A percentile compares a stretch with the other conserved stretches of the same genome.
Evolutionary conservation across 2,113 vertebrate genomes (phyloP).

Genomic region (Caracal caracal): DNA sequence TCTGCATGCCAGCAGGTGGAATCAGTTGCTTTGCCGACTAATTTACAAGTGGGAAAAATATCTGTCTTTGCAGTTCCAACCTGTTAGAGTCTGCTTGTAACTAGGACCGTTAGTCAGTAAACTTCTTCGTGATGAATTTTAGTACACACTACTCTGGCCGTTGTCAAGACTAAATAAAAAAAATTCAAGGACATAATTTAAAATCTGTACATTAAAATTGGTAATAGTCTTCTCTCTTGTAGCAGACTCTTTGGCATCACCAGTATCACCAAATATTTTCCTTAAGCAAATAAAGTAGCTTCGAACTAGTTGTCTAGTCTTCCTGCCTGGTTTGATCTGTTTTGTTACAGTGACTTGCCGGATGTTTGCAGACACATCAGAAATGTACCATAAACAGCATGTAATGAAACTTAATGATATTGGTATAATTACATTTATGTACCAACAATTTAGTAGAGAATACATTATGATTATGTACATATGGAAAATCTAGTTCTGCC

Average conservation of each 20-base stretch:
- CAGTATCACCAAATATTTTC: conserved; percentile 48
- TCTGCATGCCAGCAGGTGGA: conserved; percentile 72
- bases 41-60: conserved; percentile 73
- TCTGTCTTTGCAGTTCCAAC: conserved; percentile 77
- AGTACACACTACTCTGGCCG: neutral
- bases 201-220: neutral
- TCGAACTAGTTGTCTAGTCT: conserved; percentile 56
- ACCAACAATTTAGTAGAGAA: conserved; percentile 65
- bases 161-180: neutral
- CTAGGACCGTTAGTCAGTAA: conserved; percentile 77
- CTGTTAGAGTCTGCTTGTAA: conserved; percentile 80
- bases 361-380: conserved; percentile 73
- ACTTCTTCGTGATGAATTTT: conserved; percentile 54
- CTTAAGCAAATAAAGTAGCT: conserved; percentile 34
- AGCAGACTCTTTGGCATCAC: neutral
- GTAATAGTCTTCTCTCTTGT: neutral
- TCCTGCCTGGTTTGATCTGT: conserved; percentile 62
- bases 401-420: conserved; percentile 77
- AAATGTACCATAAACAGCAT: conserved; percentile 73
- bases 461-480: conserved; percentile 79
- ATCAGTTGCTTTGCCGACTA: conserved; percentile 71
- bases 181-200: neutral
- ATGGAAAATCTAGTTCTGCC: conserved; percentile 67
- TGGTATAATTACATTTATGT: conserved; percentile 77
- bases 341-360: conserved; percentile 70